These are phyloP conservation scores for Caenorhabditis sp. DNA, from an alignment of 2,888 invertebrate species.

Conservation along the genomic window DNA sequence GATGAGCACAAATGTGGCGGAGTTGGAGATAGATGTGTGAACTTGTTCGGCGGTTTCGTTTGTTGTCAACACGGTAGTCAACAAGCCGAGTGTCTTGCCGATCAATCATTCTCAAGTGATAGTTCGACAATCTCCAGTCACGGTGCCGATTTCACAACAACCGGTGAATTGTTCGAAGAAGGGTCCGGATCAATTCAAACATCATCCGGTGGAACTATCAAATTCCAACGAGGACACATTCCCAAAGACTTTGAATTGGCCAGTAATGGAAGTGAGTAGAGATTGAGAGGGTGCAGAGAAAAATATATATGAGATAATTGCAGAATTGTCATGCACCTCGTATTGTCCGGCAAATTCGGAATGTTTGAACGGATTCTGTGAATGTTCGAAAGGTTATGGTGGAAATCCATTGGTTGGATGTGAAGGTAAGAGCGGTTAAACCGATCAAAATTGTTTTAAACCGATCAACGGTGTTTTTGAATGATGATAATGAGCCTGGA, in stretches of 20 bases:
- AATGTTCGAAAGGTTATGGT: constrained; percentile 60
- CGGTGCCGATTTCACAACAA: constrained; percentile 30
- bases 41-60: constrained; percentile 56
- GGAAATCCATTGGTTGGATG: constrained; percentile 59
- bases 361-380: constrained; percentile 58
- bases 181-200: constrained; percentile 25
- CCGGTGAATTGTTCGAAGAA: constrained; percentile 28
- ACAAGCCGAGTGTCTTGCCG: constrained; percentile 51
- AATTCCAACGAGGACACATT: constrained; percentile 20
- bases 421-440: too few relatives aligned
- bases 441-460: too few relatives aligned
- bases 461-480: too few relatives aligned
- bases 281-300: background rate
- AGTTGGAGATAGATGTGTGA: constrained; percentile 63
- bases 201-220: constrained; percentile 26
- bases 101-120: constrained; percentile 26
- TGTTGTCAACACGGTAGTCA: constrained; percentile 58
- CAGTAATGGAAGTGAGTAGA: constrained; percentile 13
- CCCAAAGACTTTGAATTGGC: constrained; percentile 29
- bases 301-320: background rate
- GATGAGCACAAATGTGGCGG: constrained; percentile 55
- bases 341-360: constrained; percentile 62
- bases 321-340: constrained; percentile 47
- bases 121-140: constrained; percentile 21
- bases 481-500: too few relatives aligned